phyloP scores from a whole-genome alignment of 1,140 invertebrate species.

The Papilio helenus region DNA sequence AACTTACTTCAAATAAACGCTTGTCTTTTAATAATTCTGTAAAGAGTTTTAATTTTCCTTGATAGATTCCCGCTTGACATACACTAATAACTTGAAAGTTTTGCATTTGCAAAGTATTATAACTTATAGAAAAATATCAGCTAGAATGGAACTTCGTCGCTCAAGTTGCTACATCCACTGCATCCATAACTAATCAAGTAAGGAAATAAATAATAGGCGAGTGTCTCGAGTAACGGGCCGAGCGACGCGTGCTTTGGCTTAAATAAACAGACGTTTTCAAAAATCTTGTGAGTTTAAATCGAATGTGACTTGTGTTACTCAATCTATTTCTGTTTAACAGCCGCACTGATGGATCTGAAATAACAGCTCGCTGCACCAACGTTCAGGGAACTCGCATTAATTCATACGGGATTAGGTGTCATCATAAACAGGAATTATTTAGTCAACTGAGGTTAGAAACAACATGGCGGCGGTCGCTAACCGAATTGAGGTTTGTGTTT shows the following conservation, averaged over 20 bases:
- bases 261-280: constrained; percentile 81
- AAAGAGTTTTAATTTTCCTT: not conserved
- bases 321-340: constrained; percentile 79
- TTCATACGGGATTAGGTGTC: constrained; percentile 82
- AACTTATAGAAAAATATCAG: not conserved
- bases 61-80: not conserved
- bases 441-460: constrained; percentile 79
- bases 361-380: constrained; percentile 73
- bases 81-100: not conserved
- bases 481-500: constrained; percentile 11
- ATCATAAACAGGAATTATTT: constrained; percentile 82
- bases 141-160: not conserved
- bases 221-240: constrained; percentile 31
- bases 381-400: constrained; percentile 75
- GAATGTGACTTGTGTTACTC: constrained; percentile 80
- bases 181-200: constrained; percentile 3
- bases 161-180: constrained; percentile 6
- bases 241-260: constrained; percentile 72
- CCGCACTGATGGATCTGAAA: constrained; percentile 77
- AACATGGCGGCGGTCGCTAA: constrained; percentile 61
- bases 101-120: not conserved
- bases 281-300: constrained; percentile 82
- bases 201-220: constrained; percentile 42
- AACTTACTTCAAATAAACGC: not conserved
- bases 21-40: not conserved